A percentile compares a stretch with the other conserved stretches of the same genome.
phyloP scores from a whole-genome alignment of 1,140 invertebrate species.

The Aphaenogaster ashmeadi region DNA sequence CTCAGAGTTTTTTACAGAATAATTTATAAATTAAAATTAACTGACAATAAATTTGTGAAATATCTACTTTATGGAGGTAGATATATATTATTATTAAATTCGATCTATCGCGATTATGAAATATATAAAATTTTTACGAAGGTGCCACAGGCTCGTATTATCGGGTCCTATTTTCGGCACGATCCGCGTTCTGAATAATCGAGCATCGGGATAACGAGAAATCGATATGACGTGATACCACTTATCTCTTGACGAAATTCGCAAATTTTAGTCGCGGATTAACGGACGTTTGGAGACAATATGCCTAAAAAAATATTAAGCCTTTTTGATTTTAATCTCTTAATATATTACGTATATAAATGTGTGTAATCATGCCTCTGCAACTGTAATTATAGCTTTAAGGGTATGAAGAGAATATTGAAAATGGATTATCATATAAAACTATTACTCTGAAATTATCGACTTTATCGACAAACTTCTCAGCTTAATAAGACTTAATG shows the following conservation, averaged over 20 bases:
- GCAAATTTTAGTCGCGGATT: neutral
- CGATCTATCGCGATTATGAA: neutral
- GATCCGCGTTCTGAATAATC: slow-evolving; percentile 23
- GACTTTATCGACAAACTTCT: neutral
- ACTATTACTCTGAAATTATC: neutral
- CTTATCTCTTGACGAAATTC: slow-evolving; percentile 26
- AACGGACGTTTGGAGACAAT: neutral
- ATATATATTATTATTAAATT: slow-evolving; percentile 11
- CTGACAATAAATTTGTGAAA: neutral
- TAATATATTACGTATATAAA: neutral
- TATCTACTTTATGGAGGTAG: neutral
- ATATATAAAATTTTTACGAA: slow-evolving; percentile 32
- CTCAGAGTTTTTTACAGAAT: neutral
- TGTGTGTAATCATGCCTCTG: neutral
- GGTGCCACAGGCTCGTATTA: neutral
- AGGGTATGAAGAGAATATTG: neutral
- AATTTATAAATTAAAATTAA: slow-evolving; percentile 13
- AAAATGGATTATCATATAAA: neutral
- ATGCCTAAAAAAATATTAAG: neutral
- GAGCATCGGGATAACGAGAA: slow-evolving; percentile 20
- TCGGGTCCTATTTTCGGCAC: slow-evolving; percentile 8
- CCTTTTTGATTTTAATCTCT: neutral
- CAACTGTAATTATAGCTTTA: neutral
- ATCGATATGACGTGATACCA: slow-evolving; percentile 24
- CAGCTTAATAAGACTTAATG: neutral